These are phyloP conservation scores for Hydropsyche tenuis DNA, from an alignment of 1,140 invertebrate species.

Conservation along the genomic window DNA sequence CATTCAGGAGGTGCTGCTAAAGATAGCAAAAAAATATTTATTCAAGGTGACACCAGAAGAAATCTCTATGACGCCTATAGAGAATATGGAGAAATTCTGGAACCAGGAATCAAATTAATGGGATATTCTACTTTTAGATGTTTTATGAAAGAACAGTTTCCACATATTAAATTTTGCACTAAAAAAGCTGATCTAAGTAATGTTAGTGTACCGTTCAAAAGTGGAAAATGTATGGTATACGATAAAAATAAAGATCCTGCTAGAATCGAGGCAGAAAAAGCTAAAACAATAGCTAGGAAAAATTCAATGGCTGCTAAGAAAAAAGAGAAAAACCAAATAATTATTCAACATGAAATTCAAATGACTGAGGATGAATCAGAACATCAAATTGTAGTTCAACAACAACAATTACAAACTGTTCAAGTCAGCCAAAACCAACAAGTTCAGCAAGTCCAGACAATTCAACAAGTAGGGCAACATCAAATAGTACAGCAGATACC, in stretches of 20 bases:
- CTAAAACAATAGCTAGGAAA: slow-evolving; percentile 59
- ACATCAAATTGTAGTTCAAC: slow-evolving; percentile 57
- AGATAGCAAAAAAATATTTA: slow-evolving; percentile 65
- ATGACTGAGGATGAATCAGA: slow-evolving; percentile 56
- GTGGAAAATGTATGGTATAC: slow-evolving; percentile 60
- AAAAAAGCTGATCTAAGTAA: slow-evolving; percentile 69
- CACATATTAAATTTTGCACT: slow-evolving; percentile 72
- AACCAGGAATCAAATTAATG: slow-evolving; percentile 74
- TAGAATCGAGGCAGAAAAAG: slow-evolving; percentile 60
- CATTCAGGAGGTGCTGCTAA: slow-evolving; percentile 62
- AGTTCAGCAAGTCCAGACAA: slow-evolving; percentile 56
- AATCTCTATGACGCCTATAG: slow-evolving; percentile 76
- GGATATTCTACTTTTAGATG: slow-evolving; percentile 80
- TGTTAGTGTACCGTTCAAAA: slow-evolving; percentile 59
- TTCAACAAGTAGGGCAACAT: slow-evolving; percentile 62
- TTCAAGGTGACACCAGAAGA: slow-evolving; percentile 75
- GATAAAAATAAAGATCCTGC: slow-evolving; percentile 62
- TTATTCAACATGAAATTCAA: slow-evolving; percentile 53
- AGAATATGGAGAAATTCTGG: slow-evolving; percentile 72
- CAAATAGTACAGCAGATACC: slow-evolving; percentile 61
- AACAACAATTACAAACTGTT: slow-evolving; percentile 59
- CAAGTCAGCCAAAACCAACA: slow-evolving; percentile 58
- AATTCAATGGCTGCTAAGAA: slow-evolving; percentile 60
- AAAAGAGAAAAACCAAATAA: slow-evolving; percentile 56
- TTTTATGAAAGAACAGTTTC: slow-evolving; percentile 83